Evolutionary conservation across 2,113 vertebrate species (phyloP), one percentile per base, ranked within the genome.

Genomic region (Gorilla gorilla): DNA sequence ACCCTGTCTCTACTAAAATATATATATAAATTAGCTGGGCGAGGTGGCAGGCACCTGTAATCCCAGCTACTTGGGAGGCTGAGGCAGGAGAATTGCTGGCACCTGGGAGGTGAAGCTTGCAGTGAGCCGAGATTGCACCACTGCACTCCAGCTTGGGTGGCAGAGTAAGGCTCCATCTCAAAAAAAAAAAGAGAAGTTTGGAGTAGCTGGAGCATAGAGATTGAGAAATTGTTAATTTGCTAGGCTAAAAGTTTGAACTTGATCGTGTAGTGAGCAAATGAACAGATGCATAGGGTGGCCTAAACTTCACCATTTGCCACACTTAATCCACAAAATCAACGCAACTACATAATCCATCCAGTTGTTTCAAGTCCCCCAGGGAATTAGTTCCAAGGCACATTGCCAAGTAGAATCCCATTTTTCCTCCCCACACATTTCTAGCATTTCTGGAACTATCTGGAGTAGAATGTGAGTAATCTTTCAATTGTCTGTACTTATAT

Each of bases 291-390:
- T 73, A 78, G 84, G 25, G 64, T 93, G 80, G 50, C 89, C 97
- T 96, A 81, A 52, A 85, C 94, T 97, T 94, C 57, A 84, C 76
- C 43, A 10, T 97, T 97, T 96, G 66, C 93, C 59, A 64, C 75
- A 59, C 50, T 87, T 96, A 97, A 97, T 94, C 93, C 89, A 90
- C 89, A 88, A 68, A 97, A 96, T 97, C 90, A 84, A 89, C 90
- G 91, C 81, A 48, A 68, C 72, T 81, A 80, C 50, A 30, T 90
- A 95, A 88, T 94, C 96, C 89, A 23, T 27, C 9, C 30, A 76
- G 70, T 78, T 83, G 96, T 70, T 89, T 20, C 12, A 81, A 79
- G 79, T 93, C 94, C 48, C 73, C 23, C 25, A 93, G 92, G 90
- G 70, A 92, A 96, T 97, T 90, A 95, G 70, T 95, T 94, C 40